phyloP scores from a whole-genome alignment of 2,113 vertebrate species.

The Irena cyanogastra region DNA sequence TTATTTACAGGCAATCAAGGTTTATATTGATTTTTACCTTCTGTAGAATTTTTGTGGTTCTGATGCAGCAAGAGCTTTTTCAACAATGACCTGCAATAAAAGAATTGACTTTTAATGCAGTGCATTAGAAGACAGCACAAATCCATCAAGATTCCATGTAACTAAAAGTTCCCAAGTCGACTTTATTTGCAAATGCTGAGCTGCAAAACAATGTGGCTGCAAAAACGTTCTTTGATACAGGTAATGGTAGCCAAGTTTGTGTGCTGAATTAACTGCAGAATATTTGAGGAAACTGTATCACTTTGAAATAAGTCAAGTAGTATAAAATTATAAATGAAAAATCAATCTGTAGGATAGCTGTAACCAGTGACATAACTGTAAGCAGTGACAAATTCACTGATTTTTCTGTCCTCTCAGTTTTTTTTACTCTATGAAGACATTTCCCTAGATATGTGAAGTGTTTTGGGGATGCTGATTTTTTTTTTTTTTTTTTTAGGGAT shows the following conservation, averaged over 20 bases:
- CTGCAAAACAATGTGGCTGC: background rate
- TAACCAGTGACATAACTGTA: background rate
- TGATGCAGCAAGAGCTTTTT: background rate
- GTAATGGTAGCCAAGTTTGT: background rate
- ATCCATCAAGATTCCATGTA: accelerated
- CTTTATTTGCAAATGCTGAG: background rate
- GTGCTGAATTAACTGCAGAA: background rate
- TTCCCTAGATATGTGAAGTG: background rate
- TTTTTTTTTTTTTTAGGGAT: no score
- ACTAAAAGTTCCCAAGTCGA: background rate
- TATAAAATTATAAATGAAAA: background rate
- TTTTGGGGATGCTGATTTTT: background rate
- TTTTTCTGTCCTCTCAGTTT: background rate
- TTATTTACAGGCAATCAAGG: background rate
- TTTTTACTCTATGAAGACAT: background rate
- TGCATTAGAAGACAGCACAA: background rate
- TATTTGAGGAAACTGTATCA: background rate
- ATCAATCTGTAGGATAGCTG: background rate
- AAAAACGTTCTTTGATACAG: background rate
- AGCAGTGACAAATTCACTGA: background rate
- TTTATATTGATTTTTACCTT: background rate
- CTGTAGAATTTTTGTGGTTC: background rate
- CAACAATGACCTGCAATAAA: background rate
- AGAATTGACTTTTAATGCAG: background rate
- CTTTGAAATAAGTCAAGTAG: background rate